Base-by-base conservation (phyloP, 2,113 vertebrate species). In the Centropus bengalensis region DNA sequence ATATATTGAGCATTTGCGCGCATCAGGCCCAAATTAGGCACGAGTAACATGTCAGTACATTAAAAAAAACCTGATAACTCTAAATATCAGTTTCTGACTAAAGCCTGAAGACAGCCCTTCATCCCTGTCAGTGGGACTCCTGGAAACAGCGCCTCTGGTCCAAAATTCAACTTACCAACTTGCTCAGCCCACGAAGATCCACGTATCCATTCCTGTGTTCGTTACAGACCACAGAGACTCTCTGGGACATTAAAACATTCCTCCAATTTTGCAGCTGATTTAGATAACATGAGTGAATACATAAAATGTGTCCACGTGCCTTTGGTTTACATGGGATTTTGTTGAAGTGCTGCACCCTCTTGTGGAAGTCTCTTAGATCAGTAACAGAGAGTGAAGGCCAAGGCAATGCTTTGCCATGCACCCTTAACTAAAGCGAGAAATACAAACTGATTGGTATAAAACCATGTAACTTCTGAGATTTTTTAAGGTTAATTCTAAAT, bases 261-360 rank as follows among this genome's bases (percentile, higher is more conserved):
- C 36, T 8, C 44, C 23, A 7, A 1, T 6, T n/a, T 7, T 26
- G 33, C 36, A 55, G 32, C 1, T 74, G n/a, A 15, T 59, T 32
- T 30, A 74, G 83, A 77, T 19, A 54, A 54, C 13, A 15, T 1
- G 24, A 93, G 52, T 54, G 19, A 44, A 81, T 4, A 10, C 8
- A 13, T 3, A 3, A 51, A 87, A 21, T 8, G 12, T 0, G 6
- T 47, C 27, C 69, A 12, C 1, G 14, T 23, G 63, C 2, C 0
- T 30, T 40, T 24, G 36, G 19, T 22, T 67, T 3, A 5, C 2
- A 2, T 0, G 5, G 44, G 24, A 2, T 86, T 75, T 49, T 56
- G 62, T 5, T 56, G 88, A 84, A 16, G 52, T 27, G 69, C 38
- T 74, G 93, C 95, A 70, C 91, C 89, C 93, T 89, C 95, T 97